These are phyloP conservation scores for Metopia argyrocephala DNA, from an alignment of 2,888 invertebrate species.

Conservation along the genomic window DNA sequence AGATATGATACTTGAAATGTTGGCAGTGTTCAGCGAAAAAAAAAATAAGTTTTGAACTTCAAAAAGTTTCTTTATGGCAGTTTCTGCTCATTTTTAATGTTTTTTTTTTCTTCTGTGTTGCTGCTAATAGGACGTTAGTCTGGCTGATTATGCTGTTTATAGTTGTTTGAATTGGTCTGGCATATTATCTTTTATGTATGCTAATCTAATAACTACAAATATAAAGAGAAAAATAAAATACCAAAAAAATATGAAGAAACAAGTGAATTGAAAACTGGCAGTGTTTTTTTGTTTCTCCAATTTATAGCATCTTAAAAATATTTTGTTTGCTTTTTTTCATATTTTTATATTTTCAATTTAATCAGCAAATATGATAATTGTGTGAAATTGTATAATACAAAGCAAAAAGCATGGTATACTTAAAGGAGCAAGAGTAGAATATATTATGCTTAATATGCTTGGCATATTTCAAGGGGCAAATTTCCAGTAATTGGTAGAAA, in stretches of 20 bases:
- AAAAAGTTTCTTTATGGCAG: constrained; percentile 41
- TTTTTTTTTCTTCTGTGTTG: constrained; percentile 8
- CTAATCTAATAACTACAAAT: constrained; percentile 50
- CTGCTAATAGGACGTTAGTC: constrained; percentile 38
- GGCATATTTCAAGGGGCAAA: constrained; percentile 10
- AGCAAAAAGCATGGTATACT: constrained; percentile 13
- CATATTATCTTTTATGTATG: constrained; percentile 53
- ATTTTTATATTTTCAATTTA: constrained; percentile 12
- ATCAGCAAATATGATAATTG: constrained; percentile 60
- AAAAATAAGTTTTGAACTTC: constrained; percentile 26
- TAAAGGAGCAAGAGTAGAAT: constrained; percentile 3
- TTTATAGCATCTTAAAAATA: constrained; percentile 30
- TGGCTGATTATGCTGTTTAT: constrained; percentile 48
- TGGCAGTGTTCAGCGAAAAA: neutral
- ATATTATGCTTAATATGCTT: neutral
- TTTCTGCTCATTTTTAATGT: constrained; percentile 19
- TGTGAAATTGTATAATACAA: constrained; percentile 16
- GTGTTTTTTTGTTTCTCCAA: constrained; percentile 10
- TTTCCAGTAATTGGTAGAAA: neutral
- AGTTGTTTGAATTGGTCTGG: constrained; percentile 57
- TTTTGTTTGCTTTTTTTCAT: constrained; percentile 2
- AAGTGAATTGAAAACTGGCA: constrained; percentile 39
- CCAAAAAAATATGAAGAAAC: neutral
- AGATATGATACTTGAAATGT: constrained; percentile 36
- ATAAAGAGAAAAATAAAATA: neutral